Evolutionary conservation across 2,888 invertebrate species (phyloP).

Genomic region (Chrysolina americana): DNA sequence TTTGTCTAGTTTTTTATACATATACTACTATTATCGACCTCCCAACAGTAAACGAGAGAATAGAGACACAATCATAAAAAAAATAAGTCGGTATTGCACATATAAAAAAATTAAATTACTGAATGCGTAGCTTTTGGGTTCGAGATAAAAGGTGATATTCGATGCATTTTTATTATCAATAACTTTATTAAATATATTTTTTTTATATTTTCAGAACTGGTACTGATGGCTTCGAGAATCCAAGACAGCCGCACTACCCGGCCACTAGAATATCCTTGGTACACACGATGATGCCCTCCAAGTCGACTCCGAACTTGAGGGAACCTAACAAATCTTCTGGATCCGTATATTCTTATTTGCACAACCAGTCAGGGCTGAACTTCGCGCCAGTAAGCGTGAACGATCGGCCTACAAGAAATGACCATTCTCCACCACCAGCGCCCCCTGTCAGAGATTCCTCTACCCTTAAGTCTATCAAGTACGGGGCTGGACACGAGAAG

Average conservation of each 20-base stretch:
- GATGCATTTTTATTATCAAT: not conserved
- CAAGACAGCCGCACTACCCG: conserved; percentile 53
- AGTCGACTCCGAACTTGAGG: conserved; percentile 69
- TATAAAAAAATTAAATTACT: too few species aligned
- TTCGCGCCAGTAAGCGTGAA: conserved; percentile 50
- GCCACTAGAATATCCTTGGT: conserved; percentile 49
- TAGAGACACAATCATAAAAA: too few species aligned
- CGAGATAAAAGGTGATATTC: too few species aligned
- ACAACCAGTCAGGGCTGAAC: conserved; percentile 62
- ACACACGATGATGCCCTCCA: conserved; percentile 69
- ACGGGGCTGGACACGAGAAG: conserved; percentile 82
- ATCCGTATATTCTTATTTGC: conserved; percentile 63
- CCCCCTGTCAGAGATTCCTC: conserved; percentile 79
- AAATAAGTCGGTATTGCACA: too few species aligned
- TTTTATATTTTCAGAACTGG: conserved; percentile 56
- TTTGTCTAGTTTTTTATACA: too few species aligned
- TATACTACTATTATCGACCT: too few species aligned
- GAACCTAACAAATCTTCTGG: conserved; percentile 51
- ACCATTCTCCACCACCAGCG: conserved; percentile 73
- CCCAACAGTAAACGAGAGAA: too few species aligned
- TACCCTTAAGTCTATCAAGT: conserved; percentile 77
- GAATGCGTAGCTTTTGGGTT: too few species aligned
- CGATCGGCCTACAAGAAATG: conserved; percentile 66
- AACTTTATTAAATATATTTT: not conserved
- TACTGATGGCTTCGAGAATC: conserved; percentile 62